phyloP scores from a whole-genome alignment of 2,888 invertebrate genomes.

The Morpho deidamia region DNA sequence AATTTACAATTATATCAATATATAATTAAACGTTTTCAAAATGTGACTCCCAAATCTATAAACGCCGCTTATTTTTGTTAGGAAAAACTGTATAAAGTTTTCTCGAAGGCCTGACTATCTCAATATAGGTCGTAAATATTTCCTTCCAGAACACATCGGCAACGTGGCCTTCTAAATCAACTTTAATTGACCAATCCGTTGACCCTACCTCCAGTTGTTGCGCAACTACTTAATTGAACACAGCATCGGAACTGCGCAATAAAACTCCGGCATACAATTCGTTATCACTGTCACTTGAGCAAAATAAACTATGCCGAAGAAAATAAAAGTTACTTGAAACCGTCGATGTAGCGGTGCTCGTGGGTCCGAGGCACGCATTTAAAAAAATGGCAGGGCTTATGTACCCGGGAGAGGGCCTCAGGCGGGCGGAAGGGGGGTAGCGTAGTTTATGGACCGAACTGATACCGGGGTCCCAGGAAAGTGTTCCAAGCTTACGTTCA shows the following conservation, averaged over 20 bases:
- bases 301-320: slow-evolving; percentile 46
- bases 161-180: slow-evolving; percentile 20
- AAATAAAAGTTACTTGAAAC: slow-evolving; percentile 57
- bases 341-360: slow-evolving; percentile 53
- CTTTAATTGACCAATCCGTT: slow-evolving; percentile 30
- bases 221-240: slow-evolving; percentile 39
- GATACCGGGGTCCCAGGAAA: slow-evolving; percentile 68
- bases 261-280: slow-evolving; percentile 38
- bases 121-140: slow-evolving; percentile 17
- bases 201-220: slow-evolving; percentile 29
- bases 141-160: slow-evolving; percentile 18
- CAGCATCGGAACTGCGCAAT: slow-evolving; percentile 39
- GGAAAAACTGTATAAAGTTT: background rate
- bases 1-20: too few species aligned
- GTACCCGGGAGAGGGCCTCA: slow-evolving; percentile 51
- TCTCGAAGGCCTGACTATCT: slow-evolving; percentile 5
- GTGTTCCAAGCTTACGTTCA: slow-evolving; percentile 66
- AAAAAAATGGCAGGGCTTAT: slow-evolving; percentile 70
- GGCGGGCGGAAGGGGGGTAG: slow-evolving; percentile 34
- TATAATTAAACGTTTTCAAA: too few species aligned
- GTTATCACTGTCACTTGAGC: slow-evolving; percentile 38
- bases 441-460: slow-evolving; percentile 74
- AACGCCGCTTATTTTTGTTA: too few species aligned
- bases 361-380: slow-evolving; percentile 66
- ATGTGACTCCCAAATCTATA: too few species aligned